These are phyloP conservation scores for Typhlichthys subterraneus DNA, from an alignment of 2,797 vertebrate genomes.

Conservation along the genomic window DNA sequence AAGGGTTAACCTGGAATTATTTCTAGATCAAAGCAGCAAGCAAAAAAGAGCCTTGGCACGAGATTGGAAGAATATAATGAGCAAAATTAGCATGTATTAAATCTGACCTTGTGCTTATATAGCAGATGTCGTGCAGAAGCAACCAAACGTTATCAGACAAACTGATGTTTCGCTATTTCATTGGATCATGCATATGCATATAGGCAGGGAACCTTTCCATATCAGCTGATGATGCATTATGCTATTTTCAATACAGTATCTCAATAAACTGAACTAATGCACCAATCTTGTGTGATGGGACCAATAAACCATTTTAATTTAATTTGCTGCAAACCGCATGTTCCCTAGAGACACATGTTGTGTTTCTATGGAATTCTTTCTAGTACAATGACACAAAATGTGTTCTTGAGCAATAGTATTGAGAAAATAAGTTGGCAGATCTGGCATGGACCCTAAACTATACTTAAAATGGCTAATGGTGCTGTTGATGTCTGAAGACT, in stretches of 20 bases:
- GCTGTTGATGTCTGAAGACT: not conserved
- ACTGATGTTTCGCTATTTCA: constrained; percentile 23
- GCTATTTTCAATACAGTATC: no score
- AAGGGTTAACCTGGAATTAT: constrained; percentile 80
- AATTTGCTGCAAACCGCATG: no score
- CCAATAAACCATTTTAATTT: no score
- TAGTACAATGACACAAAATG: not conserved
- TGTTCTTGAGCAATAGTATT: not conserved
- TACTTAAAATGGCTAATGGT: no score
- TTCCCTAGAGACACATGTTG: no score
- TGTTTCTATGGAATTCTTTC: no score
- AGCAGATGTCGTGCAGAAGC: constrained; percentile 74
- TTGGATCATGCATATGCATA: constrained; percentile 10
- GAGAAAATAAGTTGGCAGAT: no score
- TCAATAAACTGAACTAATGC: not conserved
- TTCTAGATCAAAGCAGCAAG: constrained; percentile 80
- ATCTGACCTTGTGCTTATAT: constrained; percentile 80
- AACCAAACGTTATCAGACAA: constrained; percentile 51
- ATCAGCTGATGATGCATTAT: not conserved
- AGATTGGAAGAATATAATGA: constrained; percentile 84
- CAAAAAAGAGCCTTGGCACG: constrained; percentile 79
- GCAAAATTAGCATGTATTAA: constrained; percentile 90
- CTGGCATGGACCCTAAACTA: no score
- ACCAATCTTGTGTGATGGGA: no score
- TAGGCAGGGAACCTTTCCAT: not conserved